phyloP scores from a whole-genome alignment of 1,140 invertebrate genomes.

The Apocrypta bakeri region DNA sequence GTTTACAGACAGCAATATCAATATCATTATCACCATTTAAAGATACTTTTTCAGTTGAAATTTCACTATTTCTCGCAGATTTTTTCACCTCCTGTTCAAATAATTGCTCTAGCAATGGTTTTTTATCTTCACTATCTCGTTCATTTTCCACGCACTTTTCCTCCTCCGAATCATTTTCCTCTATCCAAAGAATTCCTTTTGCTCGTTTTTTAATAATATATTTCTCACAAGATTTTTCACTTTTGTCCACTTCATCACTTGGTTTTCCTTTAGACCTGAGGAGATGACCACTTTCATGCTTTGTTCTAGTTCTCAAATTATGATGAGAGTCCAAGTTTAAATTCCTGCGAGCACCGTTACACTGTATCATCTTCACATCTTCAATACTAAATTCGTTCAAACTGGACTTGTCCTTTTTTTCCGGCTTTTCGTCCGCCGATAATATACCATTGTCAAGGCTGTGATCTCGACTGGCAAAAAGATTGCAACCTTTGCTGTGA shows the following conservation, averaged over 20 bases:
- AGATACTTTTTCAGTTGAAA: conserved; percentile 21
- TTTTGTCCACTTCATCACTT: conserved; percentile 64
- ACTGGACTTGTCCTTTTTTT: conserved; percentile 61
- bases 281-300: conserved; percentile 71
- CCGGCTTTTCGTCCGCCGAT: conserved; percentile 62
- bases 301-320: conserved; percentile 70
- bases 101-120: conserved; percentile 51
- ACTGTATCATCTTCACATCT: conserved; percentile 71
- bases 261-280: conserved; percentile 71
- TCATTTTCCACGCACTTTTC: conserved; percentile 54
- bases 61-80: conserved; percentile 23
- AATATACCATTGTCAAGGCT: conserved; percentile 64
- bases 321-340: conserved; percentile 67
- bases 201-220: conserved; percentile 71
- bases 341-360: conserved; percentile 69
- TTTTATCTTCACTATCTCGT: conserved; percentile 49
- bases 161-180: conserved; percentile 65
- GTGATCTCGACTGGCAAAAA: conserved; percentile 65
- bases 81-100: conserved; percentile 52
- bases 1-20: conserved; percentile 27
- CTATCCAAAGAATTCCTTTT: conserved; percentile 72
- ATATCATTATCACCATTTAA: conserved; percentile 40
- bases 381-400: conserved; percentile 62
- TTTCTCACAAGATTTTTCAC: conserved; percentile 65
- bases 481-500: conserved; percentile 67